These are phyloP conservation scores for Machaerirhynchus nigripectus DNA, from an alignment of 2,113 vertebrate genomes.

Conservation along the genomic window DNA sequence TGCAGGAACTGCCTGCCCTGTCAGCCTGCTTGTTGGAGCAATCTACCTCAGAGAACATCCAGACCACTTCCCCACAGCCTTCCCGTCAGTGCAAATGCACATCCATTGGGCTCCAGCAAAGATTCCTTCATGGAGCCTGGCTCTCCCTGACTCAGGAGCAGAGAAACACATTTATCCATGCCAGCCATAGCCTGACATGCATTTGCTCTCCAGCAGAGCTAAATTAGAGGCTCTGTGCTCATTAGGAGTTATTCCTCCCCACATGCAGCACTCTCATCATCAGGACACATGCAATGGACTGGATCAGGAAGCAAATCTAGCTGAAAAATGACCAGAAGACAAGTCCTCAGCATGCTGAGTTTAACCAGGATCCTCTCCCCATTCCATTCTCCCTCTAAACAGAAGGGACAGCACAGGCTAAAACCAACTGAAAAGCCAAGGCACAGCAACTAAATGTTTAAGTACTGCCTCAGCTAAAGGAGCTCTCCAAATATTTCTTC, in stretches of 20 bases:
- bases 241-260: neutral
- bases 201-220: neutral
- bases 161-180: neutral
- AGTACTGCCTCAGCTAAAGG: neutral
- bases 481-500: neutral
- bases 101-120: neutral
- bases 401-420: neutral
- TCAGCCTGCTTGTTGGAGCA: neutral
- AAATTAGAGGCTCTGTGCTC: neutral
- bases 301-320: neutral
- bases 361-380: neutral
- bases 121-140: neutral
- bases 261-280: neutral
- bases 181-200: neutral
- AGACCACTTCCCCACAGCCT: neutral
- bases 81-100: neutral
- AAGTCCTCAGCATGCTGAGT: neutral
- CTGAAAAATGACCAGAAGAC: neutral
- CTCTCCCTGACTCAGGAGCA: neutral
- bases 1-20: neutral
- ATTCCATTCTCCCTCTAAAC: neutral
- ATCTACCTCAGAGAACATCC: neutral
- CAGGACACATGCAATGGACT: neutral
- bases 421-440: neutral
- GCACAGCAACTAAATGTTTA: neutral